Evolutionary conservation across 2,797 vertebrate genomes (phyloP), one percentile per base, ranked within the genome.

Genomic region (Pristis pectinata): DNA sequence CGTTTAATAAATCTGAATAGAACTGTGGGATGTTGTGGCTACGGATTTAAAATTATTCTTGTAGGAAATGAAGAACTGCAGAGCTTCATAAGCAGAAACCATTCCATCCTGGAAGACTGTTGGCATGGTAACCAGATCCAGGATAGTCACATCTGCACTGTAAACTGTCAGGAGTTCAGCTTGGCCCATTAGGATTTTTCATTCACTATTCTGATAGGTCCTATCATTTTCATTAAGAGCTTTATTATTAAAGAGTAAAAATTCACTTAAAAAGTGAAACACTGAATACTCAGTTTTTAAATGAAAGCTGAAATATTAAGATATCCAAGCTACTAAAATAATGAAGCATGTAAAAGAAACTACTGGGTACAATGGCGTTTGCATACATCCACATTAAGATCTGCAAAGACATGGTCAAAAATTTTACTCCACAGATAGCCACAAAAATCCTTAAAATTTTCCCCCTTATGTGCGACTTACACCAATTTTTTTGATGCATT

Each of bases 41-140:
- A 6, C 13, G 53, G 34, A n/a, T 89, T 89, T 64, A 4, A 37
- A 61, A 87, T 56, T 89, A 44, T 82, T 82, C 37, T 27, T 15
- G 83, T 7, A n/a, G 77, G 79, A 8, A 10, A 49, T 15, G 22
- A 87, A 59, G 13, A 87, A 61, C 30, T n/a, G 85, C 85, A 61
- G 30, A 11, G 59, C 13, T 89, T 22, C 2, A 87, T 34, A 34
- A 89, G n/a, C 56, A 89, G 34, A 61, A 89, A 89, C 2, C 30
- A 89, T 61, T 89, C 56, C 85, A 64, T 24, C 30, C 30, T 61
- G 56, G 56, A 56, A 61, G 85, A 89, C 30, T 2, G 85, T 89
- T n/a, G 49, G 30, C 53, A 89, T 89, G 56, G 85, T 22, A 89
- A 61, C 56, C 83, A 87, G 83, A 87, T 87, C 53, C 83, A 87